Base-by-base conservation (phyloP, 2,113 vertebrate genomes). In the Theropithecus gelada region DNA sequence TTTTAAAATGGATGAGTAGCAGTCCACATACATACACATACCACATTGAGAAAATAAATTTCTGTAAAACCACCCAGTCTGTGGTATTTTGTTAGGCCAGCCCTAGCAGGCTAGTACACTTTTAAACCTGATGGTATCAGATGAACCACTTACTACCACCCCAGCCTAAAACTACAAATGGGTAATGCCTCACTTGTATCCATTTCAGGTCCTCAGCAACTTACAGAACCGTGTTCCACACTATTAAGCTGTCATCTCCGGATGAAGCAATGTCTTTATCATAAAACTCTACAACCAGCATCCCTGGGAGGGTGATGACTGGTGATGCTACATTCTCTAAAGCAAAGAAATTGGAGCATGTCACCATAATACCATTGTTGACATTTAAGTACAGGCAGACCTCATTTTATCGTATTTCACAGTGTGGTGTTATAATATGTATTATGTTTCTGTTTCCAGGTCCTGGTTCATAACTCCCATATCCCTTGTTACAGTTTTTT, bases 261-360 rank as follows among this genome's bases (percentile, higher is more conserved):
- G 98, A 98, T 32, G 97, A 96, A 6, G 98, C 99, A 3, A 98
- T 98, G 88, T 98, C 98, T 84, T 98, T 98, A 96, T 98, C 98
- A 96, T 98, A 98, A 59, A 98, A 99, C 96, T 99, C 98, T 76
- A 98, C 98, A 1, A 98, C 97, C 0, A 98, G 96, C 68, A 99
- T 98, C 76, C 98, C 96, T 59, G 98, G 98, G 1, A 99, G 92
- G 40, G 98, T 98, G 73, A 99, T 98, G 0, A 98, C 98, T 0
- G 97, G 98, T n/a, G 98, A 99, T 17, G 98, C 97, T 98, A 98
- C 97, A 88, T 98, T 98, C 98, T 98, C 98, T 17, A 99, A 98
- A 27, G 98, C 98, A 50, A 98, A 98, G 94, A 98, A 99, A 3
- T 98, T 98, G 97, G 98, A 98, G 23, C 98, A 98, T 0, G 98